These are phyloP conservation scores for Drosophila acutilabella DNA, from an alignment of 2,888 invertebrate genomes.

Conservation along the genomic window DNA sequence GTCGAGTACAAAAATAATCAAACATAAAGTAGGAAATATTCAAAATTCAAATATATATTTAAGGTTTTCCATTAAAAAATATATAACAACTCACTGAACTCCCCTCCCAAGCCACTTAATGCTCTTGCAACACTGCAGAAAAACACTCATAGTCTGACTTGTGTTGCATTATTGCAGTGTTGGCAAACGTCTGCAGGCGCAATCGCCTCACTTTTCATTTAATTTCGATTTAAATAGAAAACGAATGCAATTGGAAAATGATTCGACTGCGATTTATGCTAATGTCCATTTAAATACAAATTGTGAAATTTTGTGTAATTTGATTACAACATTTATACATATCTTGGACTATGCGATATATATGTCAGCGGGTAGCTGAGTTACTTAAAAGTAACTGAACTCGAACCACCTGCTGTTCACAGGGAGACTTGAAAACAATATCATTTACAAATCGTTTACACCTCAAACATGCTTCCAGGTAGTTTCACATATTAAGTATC, in stretches of 20 bases:
- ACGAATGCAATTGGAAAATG: conserved; percentile 51
- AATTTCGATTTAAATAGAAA: conserved; percentile 53
- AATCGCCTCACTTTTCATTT: conserved; percentile 55
- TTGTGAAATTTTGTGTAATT: conserved; percentile 56
- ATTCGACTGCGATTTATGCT: conserved; percentile 37
- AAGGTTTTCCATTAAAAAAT: background rate
- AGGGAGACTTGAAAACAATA: conserved; percentile 20
- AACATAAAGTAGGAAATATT: too few relatives aligned
- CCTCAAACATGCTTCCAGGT: conserved; percentile 14
- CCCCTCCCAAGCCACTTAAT: conserved; percentile 6
- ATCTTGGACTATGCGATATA: conserved; percentile 3
- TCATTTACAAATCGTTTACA: conserved; percentile 41
- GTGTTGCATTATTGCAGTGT: conserved; percentile 23
- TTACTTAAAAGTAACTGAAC: conserved; percentile 18
- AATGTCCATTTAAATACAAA: conserved; percentile 48
- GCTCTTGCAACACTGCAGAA: background rate
- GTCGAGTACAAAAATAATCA: too few relatives aligned
- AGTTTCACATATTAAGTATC: background rate
- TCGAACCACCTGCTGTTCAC: conserved; percentile 36
- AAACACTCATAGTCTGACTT: conserved; percentile 5
- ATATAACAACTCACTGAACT: background rate
- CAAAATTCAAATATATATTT: too few relatives aligned
- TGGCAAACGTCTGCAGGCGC: conserved; percentile 31
- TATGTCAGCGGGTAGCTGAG: conserved; percentile 30
- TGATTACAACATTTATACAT: conserved; percentile 45